Evolutionary conservation across 2,888 invertebrate species (phyloP).

Genomic region (Drosophila monieri): DNA sequence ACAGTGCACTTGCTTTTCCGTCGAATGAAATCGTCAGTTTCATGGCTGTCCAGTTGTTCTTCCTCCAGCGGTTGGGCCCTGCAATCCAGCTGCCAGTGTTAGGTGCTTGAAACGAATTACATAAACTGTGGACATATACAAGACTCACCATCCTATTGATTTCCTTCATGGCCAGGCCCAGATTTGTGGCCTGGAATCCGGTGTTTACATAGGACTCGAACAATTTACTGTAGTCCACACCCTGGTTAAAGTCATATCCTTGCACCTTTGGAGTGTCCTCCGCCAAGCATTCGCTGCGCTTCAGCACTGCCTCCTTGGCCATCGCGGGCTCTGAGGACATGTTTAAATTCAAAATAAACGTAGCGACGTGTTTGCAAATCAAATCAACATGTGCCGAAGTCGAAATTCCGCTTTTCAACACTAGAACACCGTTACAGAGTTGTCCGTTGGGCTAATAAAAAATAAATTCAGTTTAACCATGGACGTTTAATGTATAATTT

Average conservation of each 20-base stretch:
- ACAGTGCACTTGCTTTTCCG: constrained; percentile 94
- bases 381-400: constrained; percentile 17
- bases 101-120: constrained; percentile 12
- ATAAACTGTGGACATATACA: background rate
- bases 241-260: constrained; percentile 97
- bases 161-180: constrained; percentile 95
- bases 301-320: constrained; percentile 89
- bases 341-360: constrained; percentile 24
- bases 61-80: constrained; percentile 88
- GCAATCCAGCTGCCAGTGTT: constrained; percentile 86
- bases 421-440: background rate
- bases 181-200: constrained; percentile 99
- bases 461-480: background rate
- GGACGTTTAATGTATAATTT: background rate
- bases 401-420: background rate
- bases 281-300: constrained; percentile 88
- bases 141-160: constrained; percentile 93
- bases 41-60: constrained; percentile 88
- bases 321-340: constrained; percentile 84
- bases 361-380: background rate
- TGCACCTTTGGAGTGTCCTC: constrained; percentile 88
- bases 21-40: constrained; percentile 92
- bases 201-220: constrained; percentile 91
- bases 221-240: constrained; percentile 93
- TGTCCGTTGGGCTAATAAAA: background rate